phyloP scores from a whole-genome alignment of 2,888 invertebrate species.

The Agonum fuliginosum region DNA sequence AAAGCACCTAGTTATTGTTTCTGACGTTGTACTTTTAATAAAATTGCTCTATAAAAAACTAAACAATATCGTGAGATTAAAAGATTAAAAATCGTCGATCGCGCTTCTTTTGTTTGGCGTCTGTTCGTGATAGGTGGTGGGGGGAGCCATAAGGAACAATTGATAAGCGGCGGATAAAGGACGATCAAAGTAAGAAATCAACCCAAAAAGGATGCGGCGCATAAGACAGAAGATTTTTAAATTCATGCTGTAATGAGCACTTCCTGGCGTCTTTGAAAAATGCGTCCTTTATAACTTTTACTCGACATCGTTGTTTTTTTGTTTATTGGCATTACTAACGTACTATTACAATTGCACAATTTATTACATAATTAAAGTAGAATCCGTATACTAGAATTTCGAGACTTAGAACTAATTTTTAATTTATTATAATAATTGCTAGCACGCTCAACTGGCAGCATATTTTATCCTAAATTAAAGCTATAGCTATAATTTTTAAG shows the following conservation, averaged over 20 bases:
- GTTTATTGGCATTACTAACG: too few relatives aligned
- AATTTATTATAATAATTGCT: too few relatives aligned
- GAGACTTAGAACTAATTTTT: too few relatives aligned
- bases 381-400: too few relatives aligned
- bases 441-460: too few relatives aligned
- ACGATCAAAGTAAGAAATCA: constrained; percentile 58
- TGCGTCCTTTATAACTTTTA: constrained; percentile 6
- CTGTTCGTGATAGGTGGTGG: constrained; percentile 31
- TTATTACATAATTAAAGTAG: too few relatives aligned
- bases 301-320: too few relatives aligned
- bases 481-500: too few relatives aligned
- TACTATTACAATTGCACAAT: too few relatives aligned
- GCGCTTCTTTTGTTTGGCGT: constrained; percentile 35
- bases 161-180: constrained; percentile 54
- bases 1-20: constrained; percentile 30
- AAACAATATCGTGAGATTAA: constrained; percentile 40
- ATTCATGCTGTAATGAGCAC: constrained; percentile 42
- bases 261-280: constrained; percentile 15
- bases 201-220: constrained; percentile 45
- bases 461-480: too few relatives aligned
- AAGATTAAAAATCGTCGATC: constrained; percentile 41
- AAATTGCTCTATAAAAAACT: too few relatives aligned
- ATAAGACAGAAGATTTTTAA: constrained; percentile 33
- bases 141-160: constrained; percentile 52
- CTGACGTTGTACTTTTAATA: constrained; percentile 9